Evolutionary conservation across 2,888 invertebrate species (phyloP).

Genomic region (Eupithecia dodoneata): DNA sequence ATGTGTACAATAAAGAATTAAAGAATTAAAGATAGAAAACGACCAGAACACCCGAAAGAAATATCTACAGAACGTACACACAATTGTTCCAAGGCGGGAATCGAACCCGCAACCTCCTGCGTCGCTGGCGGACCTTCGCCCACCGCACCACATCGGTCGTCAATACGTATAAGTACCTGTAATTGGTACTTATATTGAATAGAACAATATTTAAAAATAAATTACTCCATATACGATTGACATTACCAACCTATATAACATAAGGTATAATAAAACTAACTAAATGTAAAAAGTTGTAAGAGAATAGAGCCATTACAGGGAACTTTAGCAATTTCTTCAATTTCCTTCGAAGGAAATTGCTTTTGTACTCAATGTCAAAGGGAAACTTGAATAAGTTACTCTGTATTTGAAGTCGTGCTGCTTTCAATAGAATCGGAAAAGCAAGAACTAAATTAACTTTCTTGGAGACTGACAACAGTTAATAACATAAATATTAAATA

Average conservation of each 20-base stretch:
- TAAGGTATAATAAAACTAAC: constrained; percentile 38
- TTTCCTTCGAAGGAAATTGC: constrained; percentile 75
- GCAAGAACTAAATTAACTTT: constrained; percentile 5
- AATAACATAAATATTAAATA: too few relatives aligned
- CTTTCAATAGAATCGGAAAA: constrained; percentile 5
- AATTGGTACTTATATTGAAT: too few relatives aligned
- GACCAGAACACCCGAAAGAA: too few relatives aligned
- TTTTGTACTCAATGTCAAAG: constrained; percentile 56
- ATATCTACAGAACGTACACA: too few relatives aligned
- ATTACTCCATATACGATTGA: neutral
- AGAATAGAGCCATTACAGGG: constrained; percentile 58
- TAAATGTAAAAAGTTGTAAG: constrained; percentile 48
- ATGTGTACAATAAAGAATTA: too few relatives aligned
- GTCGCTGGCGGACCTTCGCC: too few relatives aligned
- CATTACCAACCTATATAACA: neutral
- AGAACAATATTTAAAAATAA: neutral
- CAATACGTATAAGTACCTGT: too few relatives aligned
- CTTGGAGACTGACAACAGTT: neutral
- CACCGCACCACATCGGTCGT: too few relatives aligned
- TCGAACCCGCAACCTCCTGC: too few relatives aligned
- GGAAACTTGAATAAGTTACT: constrained; percentile 45
- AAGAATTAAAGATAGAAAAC: too few relatives aligned
- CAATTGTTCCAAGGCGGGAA: too few relatives aligned
- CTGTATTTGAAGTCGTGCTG: constrained; percentile 29
- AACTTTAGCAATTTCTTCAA: constrained; percentile 63